These are phyloP conservation scores for Pseudococcus viburni DNA, from an alignment of 2,888 invertebrate species.

Conservation along the genomic window DNA sequence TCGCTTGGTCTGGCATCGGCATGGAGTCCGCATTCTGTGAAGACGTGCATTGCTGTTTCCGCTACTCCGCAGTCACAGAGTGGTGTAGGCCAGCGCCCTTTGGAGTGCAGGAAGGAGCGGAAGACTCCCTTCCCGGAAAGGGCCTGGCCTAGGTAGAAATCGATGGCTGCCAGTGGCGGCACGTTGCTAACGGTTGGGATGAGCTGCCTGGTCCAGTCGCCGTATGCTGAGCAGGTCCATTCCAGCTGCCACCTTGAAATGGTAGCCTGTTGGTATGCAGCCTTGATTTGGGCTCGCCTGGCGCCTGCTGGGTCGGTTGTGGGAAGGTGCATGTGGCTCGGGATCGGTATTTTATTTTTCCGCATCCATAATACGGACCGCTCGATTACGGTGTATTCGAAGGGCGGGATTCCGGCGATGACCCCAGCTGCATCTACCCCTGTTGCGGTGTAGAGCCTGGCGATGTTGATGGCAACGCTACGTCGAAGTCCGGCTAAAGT, in stretches of 20 bases:
- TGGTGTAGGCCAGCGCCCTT: too few relatives aligned
- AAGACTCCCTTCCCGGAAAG: too few relatives aligned
- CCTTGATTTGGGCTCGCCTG: not conserved
- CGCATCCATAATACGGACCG: too few relatives aligned
- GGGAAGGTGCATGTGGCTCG: not conserved
- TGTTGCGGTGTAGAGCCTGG: too few relatives aligned
- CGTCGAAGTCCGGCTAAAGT: too few relatives aligned
- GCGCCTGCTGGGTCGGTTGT: not conserved
- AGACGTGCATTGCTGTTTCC: not conserved
- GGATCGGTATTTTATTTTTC: too few relatives aligned
- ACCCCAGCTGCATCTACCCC: too few relatives aligned
- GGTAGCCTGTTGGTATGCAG: not conserved
- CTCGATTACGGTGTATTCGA: too few relatives aligned
- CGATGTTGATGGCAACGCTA: too few relatives aligned
- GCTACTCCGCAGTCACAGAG: not conserved
- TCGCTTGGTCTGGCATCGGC: too few relatives aligned
- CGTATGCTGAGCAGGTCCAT: not conserved
- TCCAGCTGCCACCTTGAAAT: not conserved
- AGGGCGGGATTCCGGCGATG: too few relatives aligned
- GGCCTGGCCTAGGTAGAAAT: not conserved
- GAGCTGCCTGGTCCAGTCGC: not conserved
- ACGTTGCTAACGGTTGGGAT: not conserved
- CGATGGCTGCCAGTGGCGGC: not conserved
- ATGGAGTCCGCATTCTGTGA: not conserved
- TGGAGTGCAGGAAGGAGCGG: too few relatives aligned